Base-by-base conservation (phyloP, 1,140 invertebrate genomes). In the Drosophila willistoni region DNA sequence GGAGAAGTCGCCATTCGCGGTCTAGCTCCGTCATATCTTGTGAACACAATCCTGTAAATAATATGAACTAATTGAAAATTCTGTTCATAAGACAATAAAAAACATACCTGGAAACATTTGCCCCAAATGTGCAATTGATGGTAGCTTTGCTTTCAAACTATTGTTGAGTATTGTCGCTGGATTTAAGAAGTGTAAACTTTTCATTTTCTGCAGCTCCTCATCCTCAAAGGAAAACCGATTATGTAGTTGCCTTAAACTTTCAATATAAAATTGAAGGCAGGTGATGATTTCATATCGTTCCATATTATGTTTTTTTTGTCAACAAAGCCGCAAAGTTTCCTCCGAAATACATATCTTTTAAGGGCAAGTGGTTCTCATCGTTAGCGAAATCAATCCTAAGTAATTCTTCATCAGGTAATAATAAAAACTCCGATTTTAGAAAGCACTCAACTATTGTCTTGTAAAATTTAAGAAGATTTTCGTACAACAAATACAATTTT, bases 281-380 rank as follows among this genome's bases (percentile, higher is more conserved):
- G 39, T n/a, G 39, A 42, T 42, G 41, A 42, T 42, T 42, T 42
- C 41, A 42, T 42, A n/a, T 3, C 13, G 39, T 41, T 41, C 3
- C 39, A 41, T 2, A 34, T n/a, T 41, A 4, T 41, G 19, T n/a
- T n/a, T n/a, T 41, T 41, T 41, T 41, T n/a, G 39, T 41, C 39
- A n/a, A 42, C 41, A n/a, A 14, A 42, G 41, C 41, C 41, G 41
- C 41, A 42, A 42, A 42, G 41, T 42, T 14, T 42, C 41, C 41
- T 42, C 41, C n/a, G 41, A n/a, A 42, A 42, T 14, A 42, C 41
- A 42, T 42, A 42, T 42, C 6, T 42, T 42, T 42, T 42, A 42
- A 42, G 41, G n/a, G 41, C 41, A 14, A 42, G 41, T 42, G 41
- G n/a, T 42, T 42, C 41, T 42, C 41, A 42, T 42, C 41, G 41